A percentile compares a stretch with the other conserved stretches of the same genome.
Conservation (phyloP, 1,140 invertebrate genomes). For the Drosophila mayri region DNA sequence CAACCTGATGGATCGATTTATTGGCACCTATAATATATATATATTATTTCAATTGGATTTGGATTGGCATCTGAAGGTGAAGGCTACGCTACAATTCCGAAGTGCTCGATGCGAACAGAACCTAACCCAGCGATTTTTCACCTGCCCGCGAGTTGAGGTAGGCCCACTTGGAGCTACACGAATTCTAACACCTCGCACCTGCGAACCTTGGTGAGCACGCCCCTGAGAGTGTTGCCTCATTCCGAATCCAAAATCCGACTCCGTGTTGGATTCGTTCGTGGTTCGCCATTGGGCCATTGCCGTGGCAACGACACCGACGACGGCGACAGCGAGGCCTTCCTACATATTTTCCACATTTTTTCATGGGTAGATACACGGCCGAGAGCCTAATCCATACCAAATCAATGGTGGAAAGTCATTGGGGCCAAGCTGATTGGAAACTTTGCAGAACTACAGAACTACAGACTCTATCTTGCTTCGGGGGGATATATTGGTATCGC, state of each 20-base stretch:
- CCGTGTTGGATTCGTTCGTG: conserved; percentile 41
- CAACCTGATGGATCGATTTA: neutral
- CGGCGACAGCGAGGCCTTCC: conserved; percentile 22
- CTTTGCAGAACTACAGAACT: conserved; percentile 30
- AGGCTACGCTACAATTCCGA: conserved; percentile 5
- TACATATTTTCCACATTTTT: conserved; percentile 55
- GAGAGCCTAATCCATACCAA: conserved; percentile 67
- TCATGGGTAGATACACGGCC: conserved; percentile 39
- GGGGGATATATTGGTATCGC: conserved; percentile 12
- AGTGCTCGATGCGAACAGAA: conserved; percentile 1
- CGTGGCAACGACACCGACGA: conserved; percentile 62
- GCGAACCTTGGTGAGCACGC: conserved; percentile 64
- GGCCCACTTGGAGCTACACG: conserved; percentile 53
- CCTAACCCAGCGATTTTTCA: conserved; percentile 18
- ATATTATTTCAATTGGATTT: neutral
- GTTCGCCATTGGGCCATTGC: conserved; percentile 72
- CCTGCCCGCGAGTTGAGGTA: conserved; percentile 35
- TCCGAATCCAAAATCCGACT: conserved; percentile 28
- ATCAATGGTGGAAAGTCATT: conserved; percentile 60
- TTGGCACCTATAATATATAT: neutral
- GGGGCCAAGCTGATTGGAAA: conserved; percentile 37
- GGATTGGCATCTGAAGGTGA: conserved; percentile 18
- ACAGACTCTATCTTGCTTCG: conserved; percentile 15
- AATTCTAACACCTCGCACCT: conserved; percentile 76
- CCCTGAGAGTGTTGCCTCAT: conserved; percentile 64